A percentile compares a stretch with the other conserved stretches of the same genome.
Conservation (phyloP, 2,797 vertebrate genomes). For the Pterois miles region DNA sequence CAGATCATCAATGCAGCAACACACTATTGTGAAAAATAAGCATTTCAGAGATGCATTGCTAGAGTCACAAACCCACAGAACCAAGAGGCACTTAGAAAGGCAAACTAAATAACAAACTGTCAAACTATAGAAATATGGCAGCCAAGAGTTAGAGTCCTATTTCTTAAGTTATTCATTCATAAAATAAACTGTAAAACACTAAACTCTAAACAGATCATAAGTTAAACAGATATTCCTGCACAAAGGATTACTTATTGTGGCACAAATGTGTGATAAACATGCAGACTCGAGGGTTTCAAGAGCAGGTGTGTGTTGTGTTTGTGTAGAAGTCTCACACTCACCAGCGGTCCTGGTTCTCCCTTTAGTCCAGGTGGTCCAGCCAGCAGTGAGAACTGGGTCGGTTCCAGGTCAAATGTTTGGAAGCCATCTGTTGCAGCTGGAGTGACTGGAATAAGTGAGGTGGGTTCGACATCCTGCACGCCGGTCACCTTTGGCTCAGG, state of each 20-base stretch:
- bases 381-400: conserved; percentile 88
- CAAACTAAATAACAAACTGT: conserved; percentile 11
- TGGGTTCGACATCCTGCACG: conserved; percentile 66
- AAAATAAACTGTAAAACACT: conserved; percentile 10
- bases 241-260: neutral
- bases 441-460: conserved; percentile 75
- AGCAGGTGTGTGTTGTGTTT: conserved; percentile 16
- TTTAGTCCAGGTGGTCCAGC: conserved; percentile 88
- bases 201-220: conserved; percentile 5
- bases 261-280: neutral
- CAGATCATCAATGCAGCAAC: conserved; percentile 3
- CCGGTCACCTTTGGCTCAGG: conserved; percentile 64
- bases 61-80: conserved; percentile 26
- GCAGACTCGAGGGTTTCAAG: neutral
- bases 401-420: conserved; percentile 87
- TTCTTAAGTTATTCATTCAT: neutral
- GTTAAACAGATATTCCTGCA: neutral
- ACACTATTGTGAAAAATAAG: neutral
- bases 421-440: conserved; percentile 85
- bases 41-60: neutral
- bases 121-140: conserved; percentile 4
- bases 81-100: conserved; percentile 1
- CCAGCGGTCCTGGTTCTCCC: conserved; percentile 91
- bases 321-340: conserved; percentile 75
- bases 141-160: neutral